A percentile compares a stretch with the other conserved stretches of the same genome.
These are phyloP conservation scores for Scleropages formosus DNA, from an alignment of 2,797 vertebrate genomes.

Conservation along the genomic window DNA sequence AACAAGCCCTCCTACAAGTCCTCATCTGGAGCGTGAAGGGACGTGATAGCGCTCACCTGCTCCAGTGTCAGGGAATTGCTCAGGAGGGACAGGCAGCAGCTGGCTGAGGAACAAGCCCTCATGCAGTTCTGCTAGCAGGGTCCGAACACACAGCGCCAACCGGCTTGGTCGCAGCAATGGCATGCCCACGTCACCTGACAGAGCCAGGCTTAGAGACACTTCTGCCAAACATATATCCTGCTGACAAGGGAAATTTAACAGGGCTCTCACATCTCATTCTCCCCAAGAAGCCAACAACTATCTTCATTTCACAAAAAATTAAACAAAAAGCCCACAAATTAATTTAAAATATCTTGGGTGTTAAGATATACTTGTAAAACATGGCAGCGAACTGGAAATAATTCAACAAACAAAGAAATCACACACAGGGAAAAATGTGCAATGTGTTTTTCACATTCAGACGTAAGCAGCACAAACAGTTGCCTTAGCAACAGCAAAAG, in stretches of 20 bases:
- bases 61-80: not conserved
- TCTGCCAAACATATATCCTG: slow-evolving; percentile 90
- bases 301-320: too few relatives aligned
- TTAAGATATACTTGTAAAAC: too few relatives aligned
- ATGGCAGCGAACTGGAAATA: too few relatives aligned
- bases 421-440: too few relatives aligned
- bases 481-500: slow-evolving; percentile 17
- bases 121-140: slow-evolving; percentile 86
- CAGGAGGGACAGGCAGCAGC: slow-evolving; percentile 57
- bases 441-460: not conserved
- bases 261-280: too few relatives aligned
- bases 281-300: too few relatives aligned
- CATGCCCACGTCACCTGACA: slow-evolving; percentile 79
- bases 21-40: not conserved
- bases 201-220: slow-evolving; percentile 78
- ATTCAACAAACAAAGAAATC: too few relatives aligned
- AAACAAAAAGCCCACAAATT: too few relatives aligned
- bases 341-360: too few relatives aligned
- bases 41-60: too few relatives aligned
- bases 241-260: slow-evolving; percentile 40
- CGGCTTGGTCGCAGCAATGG: slow-evolving; percentile 71
- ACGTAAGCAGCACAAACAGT: not conserved
- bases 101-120: slow-evolving; percentile 88
- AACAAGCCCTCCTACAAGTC: not conserved
- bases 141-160: slow-evolving; percentile 69